Evolutionary conservation across 2,113 vertebrate genomes (phyloP), one percentile per base, ranked within the genome.

Genomic region (Gobiocypris rarus): DNA sequence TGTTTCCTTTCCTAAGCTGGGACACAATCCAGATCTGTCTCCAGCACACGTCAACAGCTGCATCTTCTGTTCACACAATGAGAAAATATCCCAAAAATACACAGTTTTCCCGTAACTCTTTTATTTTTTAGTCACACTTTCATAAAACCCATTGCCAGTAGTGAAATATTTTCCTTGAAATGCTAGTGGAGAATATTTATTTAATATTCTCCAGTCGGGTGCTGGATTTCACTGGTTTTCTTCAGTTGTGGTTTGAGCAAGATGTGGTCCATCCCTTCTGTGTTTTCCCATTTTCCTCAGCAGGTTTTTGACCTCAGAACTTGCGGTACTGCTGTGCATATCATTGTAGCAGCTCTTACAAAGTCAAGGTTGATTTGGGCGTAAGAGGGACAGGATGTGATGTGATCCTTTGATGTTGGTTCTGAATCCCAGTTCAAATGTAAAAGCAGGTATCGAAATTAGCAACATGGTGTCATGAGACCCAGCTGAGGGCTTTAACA

Each of bases 201-300:
- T 88, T 79, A 76, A 78, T 81, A 71, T 77, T 54, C 31, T 77
- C 14, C 24, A 65, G 52, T 83, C n/a, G 31, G 76, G 79, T 82
- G 59, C 81, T 84, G 41, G 52, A 59, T 85, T 83, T 85, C 84
- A 54, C 48, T 17, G 69, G 41, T 24, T 48, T 73, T 82, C 81
- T 74, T 88, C 34, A 81, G 58, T 81, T 86, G 87, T 86, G 87
- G 84, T 88, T 85, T 78, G 73, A 82, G 63, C 15, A 19, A 67
- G 67, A 34, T 58, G 59, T 26, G 79, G 28, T 65, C 43, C 24
- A 8, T 14, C 43, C 69, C 45, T 77, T 9, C 4, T 74, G 17
- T 34, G 67, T 41, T 75, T 76, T 26, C 41, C 48, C 65, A 48
- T 43, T 22, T 43, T 26, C 0, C 28, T 70, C 26, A 38, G 71